A percentile compares a stretch with the other conserved stretches of the same genome.
These are phyloP conservation scores for Premnoplex brunnescens DNA, from an alignment of 2,797 vertebrate species.

Conservation along the genomic window DNA sequence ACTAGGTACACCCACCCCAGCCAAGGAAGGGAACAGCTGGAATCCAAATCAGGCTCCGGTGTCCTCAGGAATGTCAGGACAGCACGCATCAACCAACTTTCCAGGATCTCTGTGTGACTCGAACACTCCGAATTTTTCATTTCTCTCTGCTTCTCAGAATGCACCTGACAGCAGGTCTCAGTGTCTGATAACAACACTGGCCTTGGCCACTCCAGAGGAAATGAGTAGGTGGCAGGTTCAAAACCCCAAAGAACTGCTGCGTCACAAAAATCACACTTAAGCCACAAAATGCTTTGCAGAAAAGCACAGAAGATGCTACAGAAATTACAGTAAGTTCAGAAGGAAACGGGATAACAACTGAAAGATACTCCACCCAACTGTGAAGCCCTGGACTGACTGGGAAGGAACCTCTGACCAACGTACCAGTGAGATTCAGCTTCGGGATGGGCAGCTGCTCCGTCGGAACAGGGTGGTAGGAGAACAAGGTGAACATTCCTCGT, in stretches of 20 bases:
- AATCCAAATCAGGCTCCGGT: too few relatives aligned
- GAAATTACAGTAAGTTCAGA: neutral
- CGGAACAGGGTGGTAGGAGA: slow-evolving; percentile 94
- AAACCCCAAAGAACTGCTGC: neutral
- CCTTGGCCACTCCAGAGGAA: neutral
- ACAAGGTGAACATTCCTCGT: slow-evolving; percentile 95
- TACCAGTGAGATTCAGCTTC: slow-evolving; percentile 95
- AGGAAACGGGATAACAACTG: neutral
- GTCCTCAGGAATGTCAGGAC: neutral
- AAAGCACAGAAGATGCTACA: neutral
- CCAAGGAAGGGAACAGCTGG: neutral
- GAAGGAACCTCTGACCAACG: neutral
- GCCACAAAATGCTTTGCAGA: neutral
- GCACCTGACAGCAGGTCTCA: neutral
- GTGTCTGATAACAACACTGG: neutral
- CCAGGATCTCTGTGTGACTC: too few relatives aligned
- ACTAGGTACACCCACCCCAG: neutral
- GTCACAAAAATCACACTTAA: neutral
- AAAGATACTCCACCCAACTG: neutral
- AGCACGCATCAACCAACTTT: neutral
- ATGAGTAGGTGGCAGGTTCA: neutral
- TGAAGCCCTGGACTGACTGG: neutral
- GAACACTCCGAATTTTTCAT: neutral
- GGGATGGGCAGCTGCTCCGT: slow-evolving; percentile 94
- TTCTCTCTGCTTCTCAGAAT: neutral